phyloP scores from a whole-genome alignment of 35 echinoderm and acorn worm genomes.

The Ptychodera flava region DNA sequence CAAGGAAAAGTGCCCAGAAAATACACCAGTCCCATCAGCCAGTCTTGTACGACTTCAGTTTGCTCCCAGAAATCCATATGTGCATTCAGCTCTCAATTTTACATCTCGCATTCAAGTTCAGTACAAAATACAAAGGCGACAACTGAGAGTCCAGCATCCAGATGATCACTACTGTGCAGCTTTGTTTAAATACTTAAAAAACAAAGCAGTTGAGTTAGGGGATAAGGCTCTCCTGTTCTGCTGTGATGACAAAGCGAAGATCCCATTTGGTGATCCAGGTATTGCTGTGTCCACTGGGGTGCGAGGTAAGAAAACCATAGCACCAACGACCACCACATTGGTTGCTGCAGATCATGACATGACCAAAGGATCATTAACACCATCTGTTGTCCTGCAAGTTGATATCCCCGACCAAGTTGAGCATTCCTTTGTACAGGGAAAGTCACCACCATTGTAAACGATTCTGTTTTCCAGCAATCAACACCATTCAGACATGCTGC shows the following conservation, averaged over 20 bases:
- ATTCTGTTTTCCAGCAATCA: conserved; percentile 14
- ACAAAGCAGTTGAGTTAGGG: conserved; percentile 9
- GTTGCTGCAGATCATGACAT: conserved; percentile 20
- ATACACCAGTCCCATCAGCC: conserved; percentile 12
- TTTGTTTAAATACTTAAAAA: conserved; percentile 7
- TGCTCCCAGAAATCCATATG: conserved; percentile 1
- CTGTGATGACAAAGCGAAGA: conserved; percentile 15
- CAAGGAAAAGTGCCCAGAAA: conserved; percentile 14
- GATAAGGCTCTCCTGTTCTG: conserved; percentile 7
- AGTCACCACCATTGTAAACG: conserved; percentile 2
- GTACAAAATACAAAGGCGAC: conserved; percentile 23
- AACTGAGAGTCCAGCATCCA: conserved; percentile 11
- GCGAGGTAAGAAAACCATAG: conserved; percentile 8
- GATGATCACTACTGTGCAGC: conserved; percentile 24
- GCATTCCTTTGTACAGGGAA: conserved; percentile 14
- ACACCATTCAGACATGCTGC: conserved; percentile 31
- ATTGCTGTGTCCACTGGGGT: conserved; percentile 16
- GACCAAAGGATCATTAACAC: conserved; percentile 3
- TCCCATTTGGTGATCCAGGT: conserved; percentile 21
- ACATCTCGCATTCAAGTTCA: conserved; percentile 8
- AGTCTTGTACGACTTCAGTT: conserved; percentile 15
- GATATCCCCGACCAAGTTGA: not conserved
- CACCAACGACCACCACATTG: conserved; percentile 9
- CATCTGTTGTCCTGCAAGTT: conserved; percentile 2
- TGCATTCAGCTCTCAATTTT: conserved; percentile 15